A percentile compares a stretch with the other conserved stretches of the same genome.
These are phyloP conservation scores for Apantesis nais DNA, from an alignment of 2,888 invertebrate genomes.

Conservation along the genomic window DNA sequence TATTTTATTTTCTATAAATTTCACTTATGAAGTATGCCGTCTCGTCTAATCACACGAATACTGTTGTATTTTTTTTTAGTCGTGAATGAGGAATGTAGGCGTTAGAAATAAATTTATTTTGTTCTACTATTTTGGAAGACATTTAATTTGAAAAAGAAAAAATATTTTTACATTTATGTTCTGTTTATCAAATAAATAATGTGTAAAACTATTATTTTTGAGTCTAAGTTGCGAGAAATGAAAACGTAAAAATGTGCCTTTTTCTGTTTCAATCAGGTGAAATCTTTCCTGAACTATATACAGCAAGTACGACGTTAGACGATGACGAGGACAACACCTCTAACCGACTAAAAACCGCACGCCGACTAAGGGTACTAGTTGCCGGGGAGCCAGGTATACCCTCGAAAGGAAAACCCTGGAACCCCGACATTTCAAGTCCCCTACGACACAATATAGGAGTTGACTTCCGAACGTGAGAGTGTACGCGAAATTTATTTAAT, in stretches of 20 bases:
- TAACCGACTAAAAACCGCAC: too few species aligned
- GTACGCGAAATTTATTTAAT: too few species aligned
- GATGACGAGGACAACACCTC: conserved; percentile 66
- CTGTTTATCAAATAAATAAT: neutral
- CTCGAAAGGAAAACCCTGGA: too few species aligned
- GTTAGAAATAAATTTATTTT: neutral
- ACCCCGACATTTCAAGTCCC: too few species aligned
- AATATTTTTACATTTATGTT: neutral
- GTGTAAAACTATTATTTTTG: neutral
- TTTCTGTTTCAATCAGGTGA: conserved; percentile 60
- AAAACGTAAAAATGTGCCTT: neutral
- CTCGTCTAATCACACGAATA: conserved; percentile 1
- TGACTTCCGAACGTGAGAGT: too few species aligned
- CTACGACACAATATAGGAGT: too few species aligned
- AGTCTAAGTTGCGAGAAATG: neutral
- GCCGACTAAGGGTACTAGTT: too few species aligned
- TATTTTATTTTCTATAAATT: neutral
- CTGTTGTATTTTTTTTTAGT: neutral
- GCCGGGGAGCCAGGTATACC: too few species aligned
- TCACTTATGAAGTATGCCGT: neutral
- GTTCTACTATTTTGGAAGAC: neutral
- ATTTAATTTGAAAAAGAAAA: neutral
- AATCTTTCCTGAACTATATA: conserved; percentile 75
- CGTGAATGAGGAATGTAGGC: neutral
- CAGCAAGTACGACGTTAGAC: conserved; percentile 62